Evolutionary conservation across 2,113 vertebrate species (phyloP).

Genomic region (Heteronetta atricapilla): DNA sequence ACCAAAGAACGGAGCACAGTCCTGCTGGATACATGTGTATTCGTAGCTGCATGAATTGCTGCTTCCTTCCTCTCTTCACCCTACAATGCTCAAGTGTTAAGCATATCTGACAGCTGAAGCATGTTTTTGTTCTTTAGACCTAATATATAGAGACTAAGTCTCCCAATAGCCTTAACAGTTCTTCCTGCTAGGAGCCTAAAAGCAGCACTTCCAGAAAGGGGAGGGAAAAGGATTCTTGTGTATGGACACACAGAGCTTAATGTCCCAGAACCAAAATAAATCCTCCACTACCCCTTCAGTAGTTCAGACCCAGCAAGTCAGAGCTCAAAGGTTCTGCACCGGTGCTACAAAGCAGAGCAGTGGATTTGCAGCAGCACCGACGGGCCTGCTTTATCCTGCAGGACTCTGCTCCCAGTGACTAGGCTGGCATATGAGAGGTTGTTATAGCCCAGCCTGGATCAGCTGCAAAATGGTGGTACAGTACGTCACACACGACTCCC

Average conservation of each 20-base stretch:
- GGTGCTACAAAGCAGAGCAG: too few species aligned
- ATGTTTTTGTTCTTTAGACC: background rate
- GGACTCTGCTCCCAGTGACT: background rate
- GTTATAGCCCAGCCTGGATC: background rate
- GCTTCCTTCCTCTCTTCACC: background rate
- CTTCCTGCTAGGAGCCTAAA: background rate
- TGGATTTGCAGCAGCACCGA: background rate
- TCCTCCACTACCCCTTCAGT: background rate
- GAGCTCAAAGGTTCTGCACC: background rate
- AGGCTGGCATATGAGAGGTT: accelerated
- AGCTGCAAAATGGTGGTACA: background rate
- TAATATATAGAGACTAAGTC: too few species aligned
- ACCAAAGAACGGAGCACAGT: background rate
- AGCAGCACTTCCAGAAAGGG: background rate
- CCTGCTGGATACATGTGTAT: accelerated
- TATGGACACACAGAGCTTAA: background rate
- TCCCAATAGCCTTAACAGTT: accelerated
- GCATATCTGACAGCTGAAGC: background rate
- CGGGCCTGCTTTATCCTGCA: background rate
- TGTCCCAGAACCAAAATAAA: background rate
- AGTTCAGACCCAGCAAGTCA: background rate
- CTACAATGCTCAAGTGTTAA: background rate
- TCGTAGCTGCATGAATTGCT: background rate
- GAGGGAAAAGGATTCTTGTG: accelerated
- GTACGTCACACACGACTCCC: background rate